phyloP scores from a whole-genome alignment of 2,113 vertebrate genomes.

The Coturnix japonica region DNA sequence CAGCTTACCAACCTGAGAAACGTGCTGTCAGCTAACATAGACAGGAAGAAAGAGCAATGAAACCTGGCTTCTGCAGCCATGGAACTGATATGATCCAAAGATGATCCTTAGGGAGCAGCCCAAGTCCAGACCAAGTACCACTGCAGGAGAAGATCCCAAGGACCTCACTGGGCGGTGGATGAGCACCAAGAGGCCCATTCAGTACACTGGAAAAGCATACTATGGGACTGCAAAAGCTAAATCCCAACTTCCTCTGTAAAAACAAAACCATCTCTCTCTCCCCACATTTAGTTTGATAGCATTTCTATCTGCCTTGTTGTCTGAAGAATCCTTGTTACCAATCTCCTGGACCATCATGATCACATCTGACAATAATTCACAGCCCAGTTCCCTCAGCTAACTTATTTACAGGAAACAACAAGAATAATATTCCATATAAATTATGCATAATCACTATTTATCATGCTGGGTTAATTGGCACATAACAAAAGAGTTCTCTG shows the following conservation, averaged over 20 bases:
- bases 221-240: background rate
- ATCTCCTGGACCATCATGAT: background rate
- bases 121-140: background rate
- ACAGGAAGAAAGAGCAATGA: background rate
- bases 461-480: constrained; percentile 73
- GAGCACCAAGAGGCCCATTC: background rate
- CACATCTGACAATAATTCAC: constrained; percentile 39
- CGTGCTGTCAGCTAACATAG: background rate
- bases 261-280: background rate
- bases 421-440: constrained; percentile 63
- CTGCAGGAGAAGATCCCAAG: background rate
- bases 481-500: constrained; percentile 69
- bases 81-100: background rate
- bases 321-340: background rate
- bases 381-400: constrained; percentile 13
- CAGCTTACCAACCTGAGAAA: background rate
- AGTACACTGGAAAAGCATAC: background rate
- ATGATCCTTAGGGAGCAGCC: background rate
- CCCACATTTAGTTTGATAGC: background rate
- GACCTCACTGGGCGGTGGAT: background rate
- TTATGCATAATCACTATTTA: constrained; percentile 76
- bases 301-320: background rate
- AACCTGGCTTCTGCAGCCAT: background rate
- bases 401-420: constrained; percentile 42
- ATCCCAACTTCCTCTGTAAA: background rate